These are phyloP conservation scores for Cryptotis parvus DNA, from an alignment of 2,113 vertebrate species.

Conservation along the genomic window DNA sequence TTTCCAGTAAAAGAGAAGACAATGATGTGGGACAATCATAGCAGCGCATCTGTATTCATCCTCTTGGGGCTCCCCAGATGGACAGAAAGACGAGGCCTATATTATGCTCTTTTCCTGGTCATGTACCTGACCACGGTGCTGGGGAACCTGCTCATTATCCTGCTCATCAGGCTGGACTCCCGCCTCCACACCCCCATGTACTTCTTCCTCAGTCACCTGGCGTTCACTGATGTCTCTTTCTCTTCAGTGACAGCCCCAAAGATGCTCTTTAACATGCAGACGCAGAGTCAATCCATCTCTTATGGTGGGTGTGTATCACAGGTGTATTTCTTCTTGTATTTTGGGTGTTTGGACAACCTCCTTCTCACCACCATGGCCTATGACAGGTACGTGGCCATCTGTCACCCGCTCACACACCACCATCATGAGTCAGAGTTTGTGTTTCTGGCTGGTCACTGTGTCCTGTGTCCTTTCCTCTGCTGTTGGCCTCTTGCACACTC, in stretches of 20 bases:
- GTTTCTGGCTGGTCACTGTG: background rate
- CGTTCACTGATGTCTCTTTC: conserved; percentile 21
- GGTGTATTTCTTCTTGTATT: conserved; percentile 49
- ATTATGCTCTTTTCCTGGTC: too few species aligned
- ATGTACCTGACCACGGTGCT: too few species aligned
- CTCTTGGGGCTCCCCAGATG: too few species aligned
- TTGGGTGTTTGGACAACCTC: too few species aligned
- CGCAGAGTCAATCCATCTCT: too few species aligned
- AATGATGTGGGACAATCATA: conserved; percentile 58
- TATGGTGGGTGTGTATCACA: conserved; percentile 38
- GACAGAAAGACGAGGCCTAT: too few species aligned
- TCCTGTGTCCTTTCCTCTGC: background rate
- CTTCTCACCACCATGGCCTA: conserved; percentile 40
- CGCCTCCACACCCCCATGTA: conserved; percentile 73
- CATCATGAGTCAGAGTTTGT: background rate
- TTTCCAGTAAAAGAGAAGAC: background rate
- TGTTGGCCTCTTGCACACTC: background rate
- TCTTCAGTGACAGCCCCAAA: conserved; percentile 51
- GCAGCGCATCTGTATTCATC: background rate
- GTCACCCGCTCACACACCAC: conserved; percentile 22
- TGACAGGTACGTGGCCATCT: conserved; percentile 50
- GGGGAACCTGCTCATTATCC: too few species aligned
- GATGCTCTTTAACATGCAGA: too few species aligned
- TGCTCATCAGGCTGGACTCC: too few species aligned
- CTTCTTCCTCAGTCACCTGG: conserved; percentile 73